Conservation (phyloP, 2,113 vertebrate genomes). For the Melozone crissalis region DNA sequence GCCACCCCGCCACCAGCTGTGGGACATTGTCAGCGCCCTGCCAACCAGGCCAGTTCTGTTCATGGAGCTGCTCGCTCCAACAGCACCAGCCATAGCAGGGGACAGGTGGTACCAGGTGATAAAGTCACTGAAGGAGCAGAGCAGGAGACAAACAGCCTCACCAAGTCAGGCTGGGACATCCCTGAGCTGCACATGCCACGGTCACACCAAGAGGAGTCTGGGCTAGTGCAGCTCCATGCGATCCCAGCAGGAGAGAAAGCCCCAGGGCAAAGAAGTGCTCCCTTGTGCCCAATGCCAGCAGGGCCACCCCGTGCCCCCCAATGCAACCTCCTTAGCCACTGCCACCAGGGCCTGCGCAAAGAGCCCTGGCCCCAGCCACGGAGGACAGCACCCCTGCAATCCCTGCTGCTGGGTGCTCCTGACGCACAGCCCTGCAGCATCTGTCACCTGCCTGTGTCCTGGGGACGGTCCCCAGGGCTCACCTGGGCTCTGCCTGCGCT, state of each 20-base stretch:
- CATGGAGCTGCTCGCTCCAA: background rate
- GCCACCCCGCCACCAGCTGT: background rate
- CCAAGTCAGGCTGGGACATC: background rate
- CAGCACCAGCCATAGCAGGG: accelerated
- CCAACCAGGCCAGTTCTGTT: accelerated
- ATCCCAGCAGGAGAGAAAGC: background rate
- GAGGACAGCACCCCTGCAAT: background rate
- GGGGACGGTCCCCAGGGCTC: background rate
- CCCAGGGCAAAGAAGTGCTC: accelerated
- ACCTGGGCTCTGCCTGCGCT: background rate
- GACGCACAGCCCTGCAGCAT: background rate
- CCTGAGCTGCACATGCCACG: accelerated
- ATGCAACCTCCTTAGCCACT: accelerated
- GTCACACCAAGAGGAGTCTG: background rate
- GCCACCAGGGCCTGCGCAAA: background rate
- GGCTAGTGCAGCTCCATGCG: accelerated
- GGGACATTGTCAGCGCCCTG: background rate
- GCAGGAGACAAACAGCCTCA: background rate
- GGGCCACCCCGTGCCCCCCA: accelerated
- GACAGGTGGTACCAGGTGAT: background rate
- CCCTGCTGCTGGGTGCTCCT: background rate
- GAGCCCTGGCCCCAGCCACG: background rate
- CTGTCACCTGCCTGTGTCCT: accelerated
- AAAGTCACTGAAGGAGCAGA: background rate
- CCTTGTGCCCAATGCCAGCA: background rate